Evolutionary conservation across 53 echinoderm and acorn worm genomes (phyloP).

Genomic region (Mesocentrotus franciscanus): DNA sequence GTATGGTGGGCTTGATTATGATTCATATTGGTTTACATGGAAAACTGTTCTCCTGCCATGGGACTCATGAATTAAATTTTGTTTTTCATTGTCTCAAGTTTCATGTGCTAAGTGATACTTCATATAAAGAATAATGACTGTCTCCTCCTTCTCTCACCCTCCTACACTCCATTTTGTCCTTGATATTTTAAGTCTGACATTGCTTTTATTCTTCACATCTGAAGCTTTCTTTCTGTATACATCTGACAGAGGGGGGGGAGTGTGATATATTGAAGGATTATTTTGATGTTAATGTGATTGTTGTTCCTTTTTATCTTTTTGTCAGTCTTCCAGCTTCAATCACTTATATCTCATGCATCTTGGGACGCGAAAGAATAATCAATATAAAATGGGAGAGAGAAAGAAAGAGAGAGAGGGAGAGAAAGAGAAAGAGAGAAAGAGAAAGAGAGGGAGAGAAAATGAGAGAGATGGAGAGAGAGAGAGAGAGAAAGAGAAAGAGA

Average conservation of each 20-base stretch:
- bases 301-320: no score
- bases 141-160: not conserved
- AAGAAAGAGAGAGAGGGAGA: not conserved
- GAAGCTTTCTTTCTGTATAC: not conserved
- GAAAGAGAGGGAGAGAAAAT: not conserved
- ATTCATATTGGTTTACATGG: conserved; percentile 1
- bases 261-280: no score
- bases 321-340: no score
- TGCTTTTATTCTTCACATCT: not conserved
- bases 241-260: not conserved
- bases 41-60: not conserved
- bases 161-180: not conserved
- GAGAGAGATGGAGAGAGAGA: not conserved
- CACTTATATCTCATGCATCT: no score
- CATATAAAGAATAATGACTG: not conserved
- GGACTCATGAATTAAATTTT: not conserved
- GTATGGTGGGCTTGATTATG: not conserved
- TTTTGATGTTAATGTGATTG: no score
- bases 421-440: not conserved
- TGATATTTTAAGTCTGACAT: not conserved
- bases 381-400: not conserved
- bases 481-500: not conserved
- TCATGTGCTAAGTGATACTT: not conserved
- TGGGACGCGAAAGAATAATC: no score
- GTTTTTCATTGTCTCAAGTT: not conserved